These are phyloP conservation scores for Amitus sp. DNA, from an alignment of 2,888 invertebrate genomes.

Conservation along the genomic window DNA sequence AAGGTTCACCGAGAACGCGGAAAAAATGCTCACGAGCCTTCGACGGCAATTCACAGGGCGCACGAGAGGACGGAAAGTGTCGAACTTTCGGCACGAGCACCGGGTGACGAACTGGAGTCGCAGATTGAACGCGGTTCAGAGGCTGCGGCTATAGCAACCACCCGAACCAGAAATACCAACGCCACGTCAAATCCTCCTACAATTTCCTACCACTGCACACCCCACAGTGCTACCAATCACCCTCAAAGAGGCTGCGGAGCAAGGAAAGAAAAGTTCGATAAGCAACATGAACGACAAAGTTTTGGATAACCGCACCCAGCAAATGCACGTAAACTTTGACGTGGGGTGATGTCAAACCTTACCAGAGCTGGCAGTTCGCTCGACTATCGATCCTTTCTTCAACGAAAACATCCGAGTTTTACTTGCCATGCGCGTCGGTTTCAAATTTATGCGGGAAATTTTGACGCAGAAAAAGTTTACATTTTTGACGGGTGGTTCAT, in stretches of 20 bases:
- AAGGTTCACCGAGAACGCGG: not conserved
- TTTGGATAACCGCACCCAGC: conserved; percentile 16
- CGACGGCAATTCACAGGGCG: not conserved
- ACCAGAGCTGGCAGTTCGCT: conserved; percentile 29
- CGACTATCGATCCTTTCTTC: conserved; percentile 53
- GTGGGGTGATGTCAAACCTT: conserved; percentile 5
- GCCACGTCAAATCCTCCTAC: conserved; percentile 22
- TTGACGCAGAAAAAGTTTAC: not conserved
- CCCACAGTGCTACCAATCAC: conserved; percentile 29
- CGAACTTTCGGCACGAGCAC: not conserved
- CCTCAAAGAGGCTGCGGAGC: no score
- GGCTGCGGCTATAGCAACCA: conserved; percentile 46
- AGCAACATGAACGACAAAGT: no score
- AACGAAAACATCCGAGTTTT: conserved; percentile 47
- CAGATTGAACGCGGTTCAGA: conserved; percentile 26
- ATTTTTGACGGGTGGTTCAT: not conserved
- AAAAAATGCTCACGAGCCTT: not conserved
- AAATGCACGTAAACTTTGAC: no score
- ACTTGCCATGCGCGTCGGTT: conserved; percentile 42
- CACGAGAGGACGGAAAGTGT: conserved; percentile 8
- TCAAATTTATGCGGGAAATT: conserved; percentile 13
- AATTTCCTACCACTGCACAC: conserved; percentile 18
- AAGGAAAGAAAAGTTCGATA: no score
- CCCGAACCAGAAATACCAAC: conserved; percentile 47
- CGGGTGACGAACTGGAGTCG: not conserved